Percentiles rank a stretch among this genome's conserved stretches.
phyloP scores from a whole-genome alignment of 2,113 vertebrate genomes.

The Talpa occidentalis region DNA sequence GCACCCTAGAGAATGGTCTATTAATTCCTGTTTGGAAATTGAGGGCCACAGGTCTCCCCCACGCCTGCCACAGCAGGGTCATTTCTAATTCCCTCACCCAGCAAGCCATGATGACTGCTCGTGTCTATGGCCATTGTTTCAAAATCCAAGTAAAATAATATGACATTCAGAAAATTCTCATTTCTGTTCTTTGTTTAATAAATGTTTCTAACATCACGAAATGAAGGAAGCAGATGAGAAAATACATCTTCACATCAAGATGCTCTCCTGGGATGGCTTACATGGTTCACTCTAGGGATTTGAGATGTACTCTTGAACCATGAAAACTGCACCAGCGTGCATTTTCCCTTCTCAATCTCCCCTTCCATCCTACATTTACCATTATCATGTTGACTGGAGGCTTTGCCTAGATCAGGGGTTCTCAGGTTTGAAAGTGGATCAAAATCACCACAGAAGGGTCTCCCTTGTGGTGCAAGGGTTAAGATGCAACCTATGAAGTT shows the following conservation, averaged over 20 bases:
- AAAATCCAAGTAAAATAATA: neutral
- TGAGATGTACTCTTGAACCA: neutral
- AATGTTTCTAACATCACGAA: conserved; percentile 40
- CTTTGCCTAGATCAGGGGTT: neutral
- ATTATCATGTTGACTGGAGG: neutral
- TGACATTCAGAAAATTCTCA: neutral
- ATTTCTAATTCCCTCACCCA: neutral
- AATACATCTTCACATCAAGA: neutral
- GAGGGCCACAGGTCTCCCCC: neutral
- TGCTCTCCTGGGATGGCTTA: neutral
- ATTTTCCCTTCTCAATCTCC: neutral
- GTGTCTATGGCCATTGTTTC: neutral
- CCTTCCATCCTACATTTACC: neutral
- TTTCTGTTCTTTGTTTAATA: neutral
- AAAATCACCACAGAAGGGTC: neutral
- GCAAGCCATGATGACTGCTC: neutral
- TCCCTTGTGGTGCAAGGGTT: too few relatives aligned
- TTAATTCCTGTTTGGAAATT: neutral
- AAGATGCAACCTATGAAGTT: too few relatives aligned
- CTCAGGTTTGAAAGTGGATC: neutral
- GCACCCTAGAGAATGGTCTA: neutral
- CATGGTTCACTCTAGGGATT: neutral
- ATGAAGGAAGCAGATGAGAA: conserved; percentile 3
- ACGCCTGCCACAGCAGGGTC: too few relatives aligned
- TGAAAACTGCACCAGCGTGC: neutral